Evolutionary conservation across 2,797 vertebrate genomes (phyloP), one percentile per base, ranked within the genome.

Genomic region (Vespertilio murinus): DNA sequence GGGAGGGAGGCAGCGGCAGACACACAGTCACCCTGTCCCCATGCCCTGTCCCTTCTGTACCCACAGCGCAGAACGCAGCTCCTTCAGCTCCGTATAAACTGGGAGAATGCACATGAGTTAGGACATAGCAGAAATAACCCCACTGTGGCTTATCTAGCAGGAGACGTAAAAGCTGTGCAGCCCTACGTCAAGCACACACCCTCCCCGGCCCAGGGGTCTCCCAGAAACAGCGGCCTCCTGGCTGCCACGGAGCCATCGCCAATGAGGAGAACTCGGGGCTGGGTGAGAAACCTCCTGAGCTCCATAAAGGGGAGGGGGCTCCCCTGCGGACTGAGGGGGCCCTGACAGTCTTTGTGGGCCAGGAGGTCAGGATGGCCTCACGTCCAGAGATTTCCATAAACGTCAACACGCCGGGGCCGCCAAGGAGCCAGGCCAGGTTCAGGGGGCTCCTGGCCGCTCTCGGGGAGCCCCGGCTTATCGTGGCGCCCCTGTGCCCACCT

Each of bases 401-500:
- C 0, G 10, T 8, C 67, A 54, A 3, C 2, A 8, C 5, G 10
- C 0, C 1, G 35, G 28, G 86, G 73, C 28, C 54, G 7, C 14
- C 2, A 28, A 1, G 23, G 59, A 61, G 69, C 1, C 16, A 33
- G 11, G n/a, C 16, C 33, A 8, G 35, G 80, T 52, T 35, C 69
- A 56, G 33, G 35, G 25, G 28, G 45, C 20, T 4, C 42, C 33
- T 4, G 52, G 54, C 7, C 6, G 71, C 2, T 5, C 52, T 77
- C 54, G 1, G 33, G 64, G 30, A 61, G 22, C 23, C 80, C 74
- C 23, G 23, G 14, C 5, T 47, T 18, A 49, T 14, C 18, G 8
- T 67, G 14, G 7, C 10, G 25, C 45, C 30, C 67, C 52, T 67
- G 75, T 73, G 65, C 64, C 82, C 85, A 56, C 81, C 98, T 97